These are phyloP conservation scores for Parnassius orleans DNA, from an alignment of 2,888 invertebrate genomes.

Conservation along the genomic window DNA sequence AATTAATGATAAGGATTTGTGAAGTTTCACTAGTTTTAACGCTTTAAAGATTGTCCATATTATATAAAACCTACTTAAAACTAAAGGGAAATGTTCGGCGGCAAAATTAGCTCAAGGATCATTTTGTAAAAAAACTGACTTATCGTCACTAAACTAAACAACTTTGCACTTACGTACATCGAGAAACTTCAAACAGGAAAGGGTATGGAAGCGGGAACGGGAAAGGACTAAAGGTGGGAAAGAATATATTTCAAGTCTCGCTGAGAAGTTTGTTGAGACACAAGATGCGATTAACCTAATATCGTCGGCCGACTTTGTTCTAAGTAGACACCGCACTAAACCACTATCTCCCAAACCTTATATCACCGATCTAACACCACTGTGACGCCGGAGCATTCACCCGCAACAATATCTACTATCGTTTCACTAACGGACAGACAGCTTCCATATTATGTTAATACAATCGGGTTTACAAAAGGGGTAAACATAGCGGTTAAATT, in stretches of 20 bases:
- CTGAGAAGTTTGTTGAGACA: slow-evolving; percentile 74
- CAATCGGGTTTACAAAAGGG: background rate
- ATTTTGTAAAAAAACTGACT: slow-evolving; percentile 47
- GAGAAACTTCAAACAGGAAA: slow-evolving; percentile 34
- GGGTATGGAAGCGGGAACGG: slow-evolving; percentile 30
- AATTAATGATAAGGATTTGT: slow-evolving; percentile 50
- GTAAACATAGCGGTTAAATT: background rate
- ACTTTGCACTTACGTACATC: slow-evolving; percentile 28
- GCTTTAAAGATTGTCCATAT: slow-evolving; percentile 41
- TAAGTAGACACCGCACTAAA: slow-evolving; percentile 43
- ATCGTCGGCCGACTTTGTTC: slow-evolving; percentile 59
- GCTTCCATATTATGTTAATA: slow-evolving; percentile 14
- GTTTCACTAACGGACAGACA: slow-evolving; percentile 21
- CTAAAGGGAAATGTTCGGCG: slow-evolving; percentile 55
- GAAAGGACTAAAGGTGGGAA: slow-evolving; percentile 30
- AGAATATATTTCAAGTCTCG: slow-evolving; percentile 50
- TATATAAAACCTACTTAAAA: slow-evolving; percentile 61
- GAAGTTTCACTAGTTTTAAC: slow-evolving; percentile 35
- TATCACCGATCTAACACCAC: slow-evolving; percentile 39
- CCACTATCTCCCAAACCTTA: slow-evolving; percentile 28
- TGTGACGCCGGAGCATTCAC: slow-evolving; percentile 35
- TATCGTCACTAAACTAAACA: slow-evolving; percentile 43
- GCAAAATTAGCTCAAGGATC: slow-evolving; percentile 38
- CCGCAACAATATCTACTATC: slow-evolving; percentile 39
- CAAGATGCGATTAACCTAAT: slow-evolving; percentile 70